Base-by-base conservation (phyloP, 2,888 invertebrate genomes). In the Ophion ventricosus region DNA sequence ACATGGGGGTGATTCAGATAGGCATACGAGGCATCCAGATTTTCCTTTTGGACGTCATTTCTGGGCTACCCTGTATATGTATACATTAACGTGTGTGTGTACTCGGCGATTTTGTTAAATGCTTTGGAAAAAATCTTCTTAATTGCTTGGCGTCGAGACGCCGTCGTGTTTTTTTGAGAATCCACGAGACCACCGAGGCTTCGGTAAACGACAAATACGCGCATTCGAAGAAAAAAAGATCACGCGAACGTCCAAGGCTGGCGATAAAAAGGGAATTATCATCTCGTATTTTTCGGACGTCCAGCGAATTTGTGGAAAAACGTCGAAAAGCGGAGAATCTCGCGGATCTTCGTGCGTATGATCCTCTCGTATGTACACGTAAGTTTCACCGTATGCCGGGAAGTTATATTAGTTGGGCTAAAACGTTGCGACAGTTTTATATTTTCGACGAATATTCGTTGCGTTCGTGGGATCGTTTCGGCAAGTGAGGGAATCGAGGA, bases 381-480 rank as follows among this genome's bases (percentile, higher is more conserved):
- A 26, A 23, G 57, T 66, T 76, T 72, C 70, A 49, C 23, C 66
- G 82, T 78, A 74, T 49, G 49, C 56, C 56, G 54, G 69, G n/a
- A 63, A 75, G 75, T 83, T 83, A 80, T 43, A 66, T 66, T 76
- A 75, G 75, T 75, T 70, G 70, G 29, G 72, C 64, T 49, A 75
- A 83, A 54, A 61, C 64, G 70, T 49, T 59, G 40, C 57, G 79
- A 66, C 73, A 66, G 64, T 73, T 80, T 73, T 73, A 66, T 73
- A 80, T 73, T 80, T 84, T 72, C 81, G 84, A 84, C 66, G 59
- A 73, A 73, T 66, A 66, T 80, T 57, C 72, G 40, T 69, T 61
- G 69, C 35, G 4, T 54, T 69, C 20, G 49, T 56, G 49, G 17
- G 26, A 63, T 56, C 57, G n/a, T 63, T 61, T 78, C 29, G 63